A percentile compares a stretch with the other conserved stretches of the same genome.
These are phyloP conservation scores for rabbit (Oryctolagus cuniculus) DNA, from an alignment of 2,113 vertebrate species.

Conservation along the genomic window mOryCun1.1 NC_091445.1:26483001-26483500, in stretches of 20 bases:
- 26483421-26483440: background rate
- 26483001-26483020: too few relatives aligned
- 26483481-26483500: background rate
- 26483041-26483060: background rate
- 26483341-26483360: background rate
- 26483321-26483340: background rate
- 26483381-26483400: background rate
- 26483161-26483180: background rate
- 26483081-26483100: background rate
- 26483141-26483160: background rate
- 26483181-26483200: background rate
- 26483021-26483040: background rate
- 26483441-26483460: background rate
- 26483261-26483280: background rate
- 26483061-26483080: background rate
- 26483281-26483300: slow-evolving; percentile 10
- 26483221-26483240: background rate
- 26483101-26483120: background rate
- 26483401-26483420: background rate
- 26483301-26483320: background rate
- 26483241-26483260: background rate
- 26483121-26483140: background rate
- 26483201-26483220: background rate
- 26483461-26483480: background rate
- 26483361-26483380: background rate